A percentile compares a stretch with the other conserved stretches of the same genome.
These are phyloP conservation scores for Zenarchopterus dispar DNA, from an alignment of 2,797 vertebrate species.

Conservation along the genomic window DNA sequence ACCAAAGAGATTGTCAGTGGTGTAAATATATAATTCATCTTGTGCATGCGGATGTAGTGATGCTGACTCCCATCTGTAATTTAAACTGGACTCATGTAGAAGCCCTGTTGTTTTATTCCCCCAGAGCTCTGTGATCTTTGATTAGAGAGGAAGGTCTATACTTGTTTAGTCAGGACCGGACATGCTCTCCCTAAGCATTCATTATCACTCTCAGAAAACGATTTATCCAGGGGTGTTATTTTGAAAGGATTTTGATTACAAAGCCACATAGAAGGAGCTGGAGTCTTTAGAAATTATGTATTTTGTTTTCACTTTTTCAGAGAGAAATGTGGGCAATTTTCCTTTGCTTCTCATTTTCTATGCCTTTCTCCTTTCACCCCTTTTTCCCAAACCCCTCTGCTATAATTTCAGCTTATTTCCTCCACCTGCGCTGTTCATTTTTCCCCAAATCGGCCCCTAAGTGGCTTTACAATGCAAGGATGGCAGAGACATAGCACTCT, in stretches of 20 bases:
- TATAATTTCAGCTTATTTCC: constrained; percentile 30
- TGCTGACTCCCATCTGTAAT: constrained; percentile 20
- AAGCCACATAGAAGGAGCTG: constrained; percentile 26
- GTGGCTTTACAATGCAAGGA: constrained; percentile 38
- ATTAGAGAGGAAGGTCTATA: constrained; percentile 23
- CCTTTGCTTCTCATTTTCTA: constrained; percentile 18
- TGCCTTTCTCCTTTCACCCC: neutral
- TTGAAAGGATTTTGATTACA: constrained; percentile 32
- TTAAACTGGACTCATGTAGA: constrained; percentile 17
- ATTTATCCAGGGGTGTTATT: constrained; percentile 44
- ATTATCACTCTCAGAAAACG: constrained; percentile 49
- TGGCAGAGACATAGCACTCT: constrained; percentile 16
- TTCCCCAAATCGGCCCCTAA: constrained; percentile 43
- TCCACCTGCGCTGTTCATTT: constrained; percentile 36
- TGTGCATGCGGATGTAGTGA: constrained; percentile 7
- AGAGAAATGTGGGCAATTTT: neutral
- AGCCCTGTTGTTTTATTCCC: constrained; percentile 24
- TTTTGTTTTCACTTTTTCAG: constrained; percentile 16
- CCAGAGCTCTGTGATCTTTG: constrained; percentile 8
- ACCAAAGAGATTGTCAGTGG: neutral
- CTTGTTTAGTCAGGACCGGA: constrained; percentile 43
- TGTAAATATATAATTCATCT: constrained; percentile 22
- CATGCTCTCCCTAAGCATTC: constrained; percentile 44
- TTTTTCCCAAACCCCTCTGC: constrained; percentile 9
- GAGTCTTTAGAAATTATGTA: constrained; percentile 34